These are phyloP conservation scores for Magallana nippona DNA, from an alignment of 2,888 invertebrate genomes.

Conservation along the genomic window DNA sequence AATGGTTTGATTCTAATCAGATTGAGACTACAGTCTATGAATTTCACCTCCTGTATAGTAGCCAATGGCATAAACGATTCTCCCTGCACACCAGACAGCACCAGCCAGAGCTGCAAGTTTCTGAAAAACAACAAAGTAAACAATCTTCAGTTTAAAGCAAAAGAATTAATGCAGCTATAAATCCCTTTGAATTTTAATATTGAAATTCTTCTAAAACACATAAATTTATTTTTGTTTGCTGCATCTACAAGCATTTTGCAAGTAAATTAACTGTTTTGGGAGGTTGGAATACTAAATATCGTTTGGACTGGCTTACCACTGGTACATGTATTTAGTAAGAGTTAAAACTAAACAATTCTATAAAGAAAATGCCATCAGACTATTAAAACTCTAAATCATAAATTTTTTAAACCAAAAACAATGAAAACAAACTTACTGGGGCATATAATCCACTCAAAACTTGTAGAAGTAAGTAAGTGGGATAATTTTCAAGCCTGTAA, in stretches of 20 bases:
- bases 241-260: not conserved
- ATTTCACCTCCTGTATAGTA: conserved; percentile 80
- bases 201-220: not conserved
- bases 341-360: too few species aligned
- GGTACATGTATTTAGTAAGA: too few species aligned
- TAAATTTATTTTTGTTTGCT: too few species aligned
- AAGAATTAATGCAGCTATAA: not conserved
- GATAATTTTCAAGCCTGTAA: conserved; percentile 75
- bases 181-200: not conserved
- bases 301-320: too few species aligned
- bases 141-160: not conserved
- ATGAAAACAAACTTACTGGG: conserved; percentile 74
- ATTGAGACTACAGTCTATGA: too few species aligned
- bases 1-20: too few species aligned
- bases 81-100: conserved; percentile 78
- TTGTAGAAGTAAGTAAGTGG: conserved; percentile 78
- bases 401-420: too few species aligned
- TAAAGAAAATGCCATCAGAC: too few species aligned
- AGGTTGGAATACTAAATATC: too few species aligned
- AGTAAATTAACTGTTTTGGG: too few species aligned
- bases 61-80: conserved; percentile 81
- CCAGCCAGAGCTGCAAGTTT: conserved; percentile 79
- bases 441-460: conserved; percentile 80
- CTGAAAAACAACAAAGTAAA: conserved; percentile 60
- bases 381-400: too few species aligned